A percentile compares a stretch with the other conserved stretches of the same genome.
phyloP scores from a whole-genome alignment of 2,113 vertebrate species.

The Gobius niger region DNA sequence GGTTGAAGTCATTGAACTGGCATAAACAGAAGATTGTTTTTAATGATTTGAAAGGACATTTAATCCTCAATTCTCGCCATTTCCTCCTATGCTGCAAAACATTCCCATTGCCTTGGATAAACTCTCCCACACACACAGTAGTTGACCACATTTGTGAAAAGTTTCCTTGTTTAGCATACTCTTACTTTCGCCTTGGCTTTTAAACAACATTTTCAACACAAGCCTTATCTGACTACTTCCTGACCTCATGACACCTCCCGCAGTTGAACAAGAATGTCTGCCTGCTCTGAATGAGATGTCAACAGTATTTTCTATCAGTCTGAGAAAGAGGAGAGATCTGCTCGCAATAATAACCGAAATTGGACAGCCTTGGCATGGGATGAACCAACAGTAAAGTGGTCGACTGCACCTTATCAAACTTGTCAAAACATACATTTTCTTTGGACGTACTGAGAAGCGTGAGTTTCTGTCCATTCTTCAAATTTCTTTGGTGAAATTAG shows the following conservation, averaged over 20 bases:
- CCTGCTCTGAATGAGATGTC: slow-evolving; percentile 24
- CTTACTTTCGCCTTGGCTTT: background rate
- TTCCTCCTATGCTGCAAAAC: too few relatives aligned
- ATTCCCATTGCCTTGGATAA: background rate
- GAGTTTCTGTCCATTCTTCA: background rate
- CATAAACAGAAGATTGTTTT: too few relatives aligned
- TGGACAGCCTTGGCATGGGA: slow-evolving; percentile 17
- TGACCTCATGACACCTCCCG: slow-evolving; percentile 9
- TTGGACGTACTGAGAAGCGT: background rate
- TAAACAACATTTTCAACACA: slow-evolving; percentile 5
- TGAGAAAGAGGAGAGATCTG: slow-evolving; percentile 5
- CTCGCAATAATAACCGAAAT: background rate
- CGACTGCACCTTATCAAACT: background rate
- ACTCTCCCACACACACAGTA: background rate
- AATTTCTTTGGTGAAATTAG: slow-evolving; percentile 16
- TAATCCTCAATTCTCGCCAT: too few relatives aligned
- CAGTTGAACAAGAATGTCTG: slow-evolving; percentile 16
- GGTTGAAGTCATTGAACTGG: too few relatives aligned
- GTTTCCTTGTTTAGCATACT: background rate
- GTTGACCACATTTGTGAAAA: background rate
- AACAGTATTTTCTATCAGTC: slow-evolving; percentile 10
- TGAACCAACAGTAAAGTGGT: background rate
- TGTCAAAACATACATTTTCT: slow-evolving; percentile 2
- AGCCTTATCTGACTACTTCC: slow-evolving; percentile 5
- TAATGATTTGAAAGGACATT: too few relatives aligned